Conservation (phyloP, 2,113 vertebrate species). For the Psilopsiagon aymara region DNA sequence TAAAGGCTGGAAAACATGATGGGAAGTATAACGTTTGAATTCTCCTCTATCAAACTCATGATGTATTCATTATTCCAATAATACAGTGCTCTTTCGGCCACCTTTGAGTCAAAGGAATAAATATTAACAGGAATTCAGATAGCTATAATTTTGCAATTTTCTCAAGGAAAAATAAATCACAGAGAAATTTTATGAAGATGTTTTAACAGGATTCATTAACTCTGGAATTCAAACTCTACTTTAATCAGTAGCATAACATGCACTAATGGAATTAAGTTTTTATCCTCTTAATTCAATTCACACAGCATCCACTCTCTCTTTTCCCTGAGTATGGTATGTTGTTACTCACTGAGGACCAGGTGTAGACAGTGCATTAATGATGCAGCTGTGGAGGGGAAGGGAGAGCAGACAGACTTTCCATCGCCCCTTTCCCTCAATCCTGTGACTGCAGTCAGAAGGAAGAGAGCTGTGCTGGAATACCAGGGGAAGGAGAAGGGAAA, state of each 20-base stretch:
- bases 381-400: background rate
- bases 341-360: background rate
- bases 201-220: background rate
- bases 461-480: background rate
- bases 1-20: constrained; percentile 99
- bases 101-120: constrained; percentile 75
- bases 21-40: constrained; percentile 98
- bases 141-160: background rate
- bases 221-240: background rate
- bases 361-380: background rate
- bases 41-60: constrained; percentile 99
- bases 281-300: background rate
- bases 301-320: background rate
- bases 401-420: background rate
- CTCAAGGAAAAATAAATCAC: background rate
- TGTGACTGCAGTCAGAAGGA: background rate
- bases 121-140: background rate
- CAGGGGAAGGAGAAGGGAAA: background rate
- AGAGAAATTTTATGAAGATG: background rate
- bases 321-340: background rate
- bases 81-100: constrained; percentile 96
- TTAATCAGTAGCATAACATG: background rate
- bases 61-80: constrained; percentile 99
- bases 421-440: background rate
- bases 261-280: background rate